Evolutionary conservation across 1,140 invertebrate genomes (phyloP).

Genomic region (Homalodisca vitripennis): DNA sequence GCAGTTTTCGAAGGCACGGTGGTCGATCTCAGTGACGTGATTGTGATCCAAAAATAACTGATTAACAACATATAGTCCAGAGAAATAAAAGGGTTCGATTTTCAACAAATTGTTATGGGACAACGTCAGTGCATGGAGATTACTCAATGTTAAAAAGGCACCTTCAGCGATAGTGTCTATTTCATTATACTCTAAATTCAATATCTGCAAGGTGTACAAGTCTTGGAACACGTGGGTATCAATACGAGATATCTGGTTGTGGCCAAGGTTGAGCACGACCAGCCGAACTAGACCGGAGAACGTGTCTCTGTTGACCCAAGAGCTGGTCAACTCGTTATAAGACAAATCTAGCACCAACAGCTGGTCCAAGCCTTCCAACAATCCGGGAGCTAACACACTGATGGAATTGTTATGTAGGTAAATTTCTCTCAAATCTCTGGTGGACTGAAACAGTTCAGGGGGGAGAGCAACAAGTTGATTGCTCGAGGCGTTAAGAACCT

Average conservation of each 20-base stretch:
- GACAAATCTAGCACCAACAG: constrained; percentile 76
- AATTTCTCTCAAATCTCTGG: constrained; percentile 65
- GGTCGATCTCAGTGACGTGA: constrained; percentile 64
- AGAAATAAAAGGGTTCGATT: constrained; percentile 67
- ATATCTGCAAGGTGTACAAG: constrained; percentile 70
- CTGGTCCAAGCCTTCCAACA: constrained; percentile 72
- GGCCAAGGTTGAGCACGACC: constrained; percentile 71
- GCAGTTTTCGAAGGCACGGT: constrained; percentile 74
- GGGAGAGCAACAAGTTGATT: constrained; percentile 73
- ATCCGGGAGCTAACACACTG: constrained; percentile 68
- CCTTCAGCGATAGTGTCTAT: constrained; percentile 69
- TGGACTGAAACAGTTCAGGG: constrained; percentile 68
- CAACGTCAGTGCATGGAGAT: constrained; percentile 72
- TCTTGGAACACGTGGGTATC: constrained; percentile 72
- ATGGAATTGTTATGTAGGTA: constrained; percentile 80
- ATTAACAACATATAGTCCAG: constrained; percentile 68
- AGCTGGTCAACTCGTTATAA: constrained; percentile 67
- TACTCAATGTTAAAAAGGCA: constrained; percentile 70
- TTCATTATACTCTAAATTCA: constrained; percentile 74
- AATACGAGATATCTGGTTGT: constrained; percentile 68
- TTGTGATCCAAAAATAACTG: constrained; percentile 76
- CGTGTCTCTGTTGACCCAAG: constrained; percentile 75
- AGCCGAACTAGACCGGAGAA: constrained; percentile 70
- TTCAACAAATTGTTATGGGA: constrained; percentile 68
- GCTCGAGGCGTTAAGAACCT: constrained; percentile 72